Evolutionary conservation across 1,140 invertebrate genomes (phyloP), one percentile per base, ranked within the genome.

Genomic region (Gerris buenoi): DNA sequence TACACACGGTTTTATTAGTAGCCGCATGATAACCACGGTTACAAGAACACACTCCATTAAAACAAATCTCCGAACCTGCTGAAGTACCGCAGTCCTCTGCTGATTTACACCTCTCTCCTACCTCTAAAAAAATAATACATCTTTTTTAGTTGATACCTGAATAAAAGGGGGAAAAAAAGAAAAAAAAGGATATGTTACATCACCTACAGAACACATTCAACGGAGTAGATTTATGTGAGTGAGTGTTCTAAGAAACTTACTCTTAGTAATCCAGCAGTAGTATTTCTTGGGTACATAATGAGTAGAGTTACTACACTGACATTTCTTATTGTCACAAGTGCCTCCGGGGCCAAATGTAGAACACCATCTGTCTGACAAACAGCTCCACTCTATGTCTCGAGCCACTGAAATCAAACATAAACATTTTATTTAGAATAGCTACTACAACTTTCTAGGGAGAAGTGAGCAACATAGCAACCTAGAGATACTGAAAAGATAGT

Each of bases 211-310:
- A n/a, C n/a, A n/a, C n/a, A n/a, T n/a, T n/a, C n/a, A n/a, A n/a
- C n/a, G n/a, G n/a, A n/a, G n/a, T n/a, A n/a, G n/a, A n/a, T n/a
- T n/a, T n/a, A n/a, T n/a, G n/a, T n/a, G n/a, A n/a, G n/a, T n/a
- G n/a, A n/a, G n/a, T n/a, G n/a, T n/a, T n/a, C n/a, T n/a, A n/a
- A 10, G 33, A 46, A 29, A 62, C 2, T 74, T 26, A 18, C 69
- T 65, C 26, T 58, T 73, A 1, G 69, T 73, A 13, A 22, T 57
- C 75, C 75, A 77, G 57, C 75, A 77, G 61, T 74, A 75, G 1
- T 67, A 57, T 65, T 74, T 62, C 0, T 70, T 67, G 5, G 71
- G 64, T 2, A 71, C 58, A 22, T 69, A 75, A 10, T 73, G 74
- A 64, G 67, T 66, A 23, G 66, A 66, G 1, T 73, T 65, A 26